A percentile compares a stretch with the other conserved stretches of the same genome.
phyloP scores from a whole-genome alignment of 2,888 invertebrate species.

The Dynastes tityus region DNA sequence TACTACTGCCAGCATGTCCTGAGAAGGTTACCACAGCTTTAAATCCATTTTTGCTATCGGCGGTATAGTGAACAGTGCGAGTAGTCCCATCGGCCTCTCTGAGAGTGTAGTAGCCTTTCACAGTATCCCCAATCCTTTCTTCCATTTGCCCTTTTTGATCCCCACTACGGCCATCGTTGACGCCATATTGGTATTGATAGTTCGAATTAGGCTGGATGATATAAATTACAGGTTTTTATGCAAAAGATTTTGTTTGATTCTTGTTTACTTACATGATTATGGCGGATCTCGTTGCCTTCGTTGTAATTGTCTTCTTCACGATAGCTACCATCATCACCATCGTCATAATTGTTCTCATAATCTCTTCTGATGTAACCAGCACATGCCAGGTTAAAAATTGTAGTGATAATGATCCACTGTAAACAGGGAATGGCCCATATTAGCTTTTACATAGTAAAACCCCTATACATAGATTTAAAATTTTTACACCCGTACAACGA shows the following conservation, averaged over 20 bases:
- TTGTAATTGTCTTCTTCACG: constrained; percentile 16
- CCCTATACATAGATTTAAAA: not conserved
- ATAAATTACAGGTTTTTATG: not conserved
- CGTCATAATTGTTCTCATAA: constrained; percentile 2
- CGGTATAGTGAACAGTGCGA: constrained; percentile 32
- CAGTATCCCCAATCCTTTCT: constrained; percentile 24
- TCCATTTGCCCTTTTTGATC: constrained; percentile 23
- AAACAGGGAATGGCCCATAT: not conserved
- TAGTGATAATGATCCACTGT: constrained; percentile 4
- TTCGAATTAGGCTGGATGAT: constrained; percentile 6
- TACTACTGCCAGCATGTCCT: not conserved
- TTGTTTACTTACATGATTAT: constrained; percentile 1
- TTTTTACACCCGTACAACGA: not conserved
- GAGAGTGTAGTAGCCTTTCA: constrained; percentile 26
- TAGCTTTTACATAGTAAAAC: too few species aligned
- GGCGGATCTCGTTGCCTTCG: constrained; percentile 2
- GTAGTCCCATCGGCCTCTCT: constrained; percentile 28
- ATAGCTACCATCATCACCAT: constrained; percentile 29
- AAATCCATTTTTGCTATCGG: constrained; percentile 25
- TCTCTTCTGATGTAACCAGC: not conserved
- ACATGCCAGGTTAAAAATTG: not conserved
- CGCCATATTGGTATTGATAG: constrained; percentile 25
- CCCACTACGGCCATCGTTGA: constrained; percentile 4
- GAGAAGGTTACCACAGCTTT: constrained; percentile 11
- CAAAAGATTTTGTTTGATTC: not conserved